Base-by-base conservation (phyloP, 2,888 invertebrate species). In the Diogma glabrata region DNA sequence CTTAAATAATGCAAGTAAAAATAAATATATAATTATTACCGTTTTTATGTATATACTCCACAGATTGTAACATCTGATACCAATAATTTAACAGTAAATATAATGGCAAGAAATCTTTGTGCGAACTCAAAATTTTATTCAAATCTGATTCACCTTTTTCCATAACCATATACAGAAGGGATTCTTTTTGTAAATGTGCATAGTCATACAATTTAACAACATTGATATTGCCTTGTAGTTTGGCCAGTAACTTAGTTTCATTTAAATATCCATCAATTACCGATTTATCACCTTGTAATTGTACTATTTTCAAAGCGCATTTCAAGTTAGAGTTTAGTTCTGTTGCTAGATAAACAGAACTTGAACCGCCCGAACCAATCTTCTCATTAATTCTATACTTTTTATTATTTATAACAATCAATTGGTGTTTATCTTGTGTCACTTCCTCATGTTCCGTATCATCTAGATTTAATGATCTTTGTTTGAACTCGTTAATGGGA, bases 81-180 rank as follows among this genome's bases (percentile, higher is more conserved):
- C 95, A 95, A 72, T 91, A 94, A 67, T 84, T 87, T 57, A 87
- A 75, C 51, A 93, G 78, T 64, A 84, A 82, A 51, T 84, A 81
- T n/a, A 83, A 74, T 48, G 86, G 82, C 52, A 89, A 71, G 54
- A 71, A 71, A 52, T 76, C 67, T 64, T 67, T 65, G 57, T 77
- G 76, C 48, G 75, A 74, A 60, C 77, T 77, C 55, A 92, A 71
- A 56, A 91, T 81, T 59, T 81, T 79, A 43, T 86, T 82, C 55
- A 97, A 76, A 72, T 96, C 95, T 8, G 83, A 84, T 62, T 91
- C 91, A 1, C 96, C 96, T 64, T 84, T 84, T 72, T 97, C 97
- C 82, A 97, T 78, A 19, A 97, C 86, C 60, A 96, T 78, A 53
- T 84, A 84, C 53, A 97, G 74, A 57, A 77, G 74, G 52, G 81